Conservation (phyloP, 2,113 vertebrate species). For the Chelonoidis abingdonii region DNA sequence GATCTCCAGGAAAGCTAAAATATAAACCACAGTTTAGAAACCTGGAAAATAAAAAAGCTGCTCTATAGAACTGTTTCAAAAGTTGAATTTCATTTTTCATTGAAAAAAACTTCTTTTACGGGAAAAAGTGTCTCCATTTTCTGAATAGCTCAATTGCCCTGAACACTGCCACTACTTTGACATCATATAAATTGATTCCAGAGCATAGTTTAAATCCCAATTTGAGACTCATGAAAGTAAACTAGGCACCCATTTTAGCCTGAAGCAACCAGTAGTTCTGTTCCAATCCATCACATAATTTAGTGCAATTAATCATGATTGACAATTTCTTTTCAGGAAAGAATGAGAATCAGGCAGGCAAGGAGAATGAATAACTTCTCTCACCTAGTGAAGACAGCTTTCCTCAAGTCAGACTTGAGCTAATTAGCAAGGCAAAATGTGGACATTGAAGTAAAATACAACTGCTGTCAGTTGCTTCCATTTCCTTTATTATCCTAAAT, state of each 20-base stretch:
- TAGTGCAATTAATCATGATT: slow-evolving; percentile 70
- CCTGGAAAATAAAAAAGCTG: not conserved
- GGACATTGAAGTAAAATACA: slow-evolving; percentile 37
- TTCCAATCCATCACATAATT: slow-evolving; percentile 57
- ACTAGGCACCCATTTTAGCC: not conserved
- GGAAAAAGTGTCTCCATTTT: not conserved
- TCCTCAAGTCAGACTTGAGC: slow-evolving; percentile 57
- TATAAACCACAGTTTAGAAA: not conserved
- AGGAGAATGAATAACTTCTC: slow-evolving; percentile 63
- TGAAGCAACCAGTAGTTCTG: slow-evolving; percentile 3
- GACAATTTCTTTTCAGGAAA: slow-evolving; percentile 69
- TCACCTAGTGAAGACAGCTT: slow-evolving; percentile 28
- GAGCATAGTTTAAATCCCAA: not conserved
- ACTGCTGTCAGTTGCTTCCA: slow-evolving; percentile 13
- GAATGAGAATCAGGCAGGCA: slow-evolving; percentile 44
- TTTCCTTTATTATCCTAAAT: slow-evolving; percentile 50
- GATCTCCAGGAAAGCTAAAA: not conserved
- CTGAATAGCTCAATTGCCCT: not conserved
- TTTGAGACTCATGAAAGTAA: not conserved
- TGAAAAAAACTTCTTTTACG: fast-evolving
- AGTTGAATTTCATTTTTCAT: not conserved
- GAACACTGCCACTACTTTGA: not conserved
- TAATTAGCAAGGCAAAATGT: slow-evolving; percentile 55
- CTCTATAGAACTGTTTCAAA: not conserved
- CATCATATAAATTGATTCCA: not conserved